Base-by-base conservation (phyloP, 1,140 invertebrate genomes). In the Stenopsyche tienmushanensis region DNA sequence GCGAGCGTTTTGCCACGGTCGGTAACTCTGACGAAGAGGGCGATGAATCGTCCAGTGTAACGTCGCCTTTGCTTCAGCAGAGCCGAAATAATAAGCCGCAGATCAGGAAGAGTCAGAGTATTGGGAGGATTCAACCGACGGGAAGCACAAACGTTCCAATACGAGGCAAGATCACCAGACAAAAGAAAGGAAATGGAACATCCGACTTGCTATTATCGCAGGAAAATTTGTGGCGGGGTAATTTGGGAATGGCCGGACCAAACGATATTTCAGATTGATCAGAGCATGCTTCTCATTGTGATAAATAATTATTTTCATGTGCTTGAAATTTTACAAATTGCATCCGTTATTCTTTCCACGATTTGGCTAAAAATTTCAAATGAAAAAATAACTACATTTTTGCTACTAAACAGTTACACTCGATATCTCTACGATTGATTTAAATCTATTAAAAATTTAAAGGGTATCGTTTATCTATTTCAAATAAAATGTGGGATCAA, bases 21-120 rank as follows among this genome's bases (percentile, higher is more conserved):
- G 77, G 77, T 2, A 78, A 84, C 54, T 84, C 83, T 24, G 84
- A 84, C 62, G 83, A 84, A 62, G 82, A 82, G 72, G 83, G 78
- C 3, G 80, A 81, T 71, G 79, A 80, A 58, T 84, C 81, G 1
- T 83, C 82, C 7, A 80, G 80, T 67, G 83, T 82, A 2, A 84
- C 83, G 3, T 84, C 83, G 9, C 83, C 83, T 0, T 69, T 84
- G 1, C 73, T 84, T 1, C 82, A 83, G 72, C 72, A 72, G 34
- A 45, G 66, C 21, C 67, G 71, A 57, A 66, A 57, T 13, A 65
- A 57, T 8, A 71, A 78, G 74, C 54, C 74, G 72, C 72, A 83
- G 62, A 79, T 78, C 21, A 21, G 71, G 24, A 79, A 79, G 67
- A 77, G 76, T 53, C 74, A 80, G 71, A 83, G 83, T 47, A 76